Percentiles rank a stretch among this genome's conserved stretches.
Conservation (phyloP, 2,888 invertebrate genomes). For the Physocephala rufipes region DNA sequence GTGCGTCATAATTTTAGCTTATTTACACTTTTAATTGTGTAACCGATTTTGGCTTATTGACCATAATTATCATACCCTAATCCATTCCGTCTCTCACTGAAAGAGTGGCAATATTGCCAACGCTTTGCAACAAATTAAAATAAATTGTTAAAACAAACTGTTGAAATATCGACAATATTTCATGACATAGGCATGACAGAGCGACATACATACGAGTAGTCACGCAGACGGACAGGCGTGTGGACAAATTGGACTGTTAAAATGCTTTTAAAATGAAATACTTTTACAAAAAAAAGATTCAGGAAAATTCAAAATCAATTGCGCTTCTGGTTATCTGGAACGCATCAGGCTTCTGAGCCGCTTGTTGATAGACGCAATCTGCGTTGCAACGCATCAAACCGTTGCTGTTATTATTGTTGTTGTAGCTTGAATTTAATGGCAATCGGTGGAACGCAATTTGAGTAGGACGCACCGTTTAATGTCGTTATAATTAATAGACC, state of each 20-base stretch:
- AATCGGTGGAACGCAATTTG: slow-evolving; percentile 50
- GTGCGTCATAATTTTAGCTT: neutral
- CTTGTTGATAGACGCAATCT: neutral
- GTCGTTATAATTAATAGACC: slow-evolving; percentile 63
- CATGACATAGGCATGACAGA: too few species aligned
- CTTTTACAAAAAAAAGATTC: slow-evolving; percentile 23
- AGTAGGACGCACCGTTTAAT: slow-evolving; percentile 55
- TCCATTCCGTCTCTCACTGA: too few species aligned
- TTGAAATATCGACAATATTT: slow-evolving; percentile 24
- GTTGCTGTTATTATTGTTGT: slow-evolving; percentile 48
- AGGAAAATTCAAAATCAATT: slow-evolving; percentile 49
- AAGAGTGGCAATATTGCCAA: slow-evolving; percentile 15
- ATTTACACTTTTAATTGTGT: slow-evolving; percentile 9
- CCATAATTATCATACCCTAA: neutral
- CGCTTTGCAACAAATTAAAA: slow-evolving; percentile 9
- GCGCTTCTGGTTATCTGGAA: slow-evolving; percentile 56
- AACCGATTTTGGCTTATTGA: slow-evolving; percentile 24
- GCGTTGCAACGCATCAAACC: slow-evolving; percentile 20
- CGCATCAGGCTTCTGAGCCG: slow-evolving; percentile 49
- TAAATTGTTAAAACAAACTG: slow-evolving; percentile 23
- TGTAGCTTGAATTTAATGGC: slow-evolving; percentile 60
- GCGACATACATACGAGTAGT: too few species aligned
- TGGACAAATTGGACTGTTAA: slow-evolving; percentile 61
- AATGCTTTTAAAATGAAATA: slow-evolving; percentile 26
- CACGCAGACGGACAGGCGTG: too few species aligned